Conservation (phyloP, 2,797 vertebrate species). For the Telmatherina bonti region DNA sequence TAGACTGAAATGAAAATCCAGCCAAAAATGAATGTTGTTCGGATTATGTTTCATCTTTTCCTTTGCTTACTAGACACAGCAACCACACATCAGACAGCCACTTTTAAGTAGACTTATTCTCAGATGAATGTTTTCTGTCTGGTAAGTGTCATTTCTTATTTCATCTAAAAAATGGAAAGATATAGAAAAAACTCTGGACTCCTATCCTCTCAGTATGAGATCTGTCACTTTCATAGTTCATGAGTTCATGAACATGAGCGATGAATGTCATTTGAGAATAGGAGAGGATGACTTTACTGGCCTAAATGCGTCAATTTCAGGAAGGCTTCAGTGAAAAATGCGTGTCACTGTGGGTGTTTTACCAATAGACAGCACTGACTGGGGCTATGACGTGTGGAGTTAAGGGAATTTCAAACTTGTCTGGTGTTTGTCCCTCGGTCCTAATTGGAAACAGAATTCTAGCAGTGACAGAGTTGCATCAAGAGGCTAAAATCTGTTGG, state of each 20-base stretch:
- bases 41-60: neutral
- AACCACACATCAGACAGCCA: neutral
- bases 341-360: neutral
- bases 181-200: slow-evolving; percentile 5
- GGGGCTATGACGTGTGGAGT: neutral
- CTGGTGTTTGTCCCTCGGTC: neutral
- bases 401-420: neutral
- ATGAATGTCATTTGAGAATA: neutral
- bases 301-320: neutral
- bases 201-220: neutral
- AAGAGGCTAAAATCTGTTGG: neutral
- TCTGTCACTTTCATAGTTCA: neutral
- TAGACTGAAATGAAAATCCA: neutral
- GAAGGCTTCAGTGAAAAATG: slow-evolving; percentile 3
- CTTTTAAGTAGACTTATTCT: slow-evolving; percentile 8
- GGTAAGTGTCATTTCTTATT: slow-evolving; percentile 27
- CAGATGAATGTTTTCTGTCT: slow-evolving; percentile 8
- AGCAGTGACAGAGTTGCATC: neutral
- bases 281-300: neutral
- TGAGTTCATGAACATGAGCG: neutral
- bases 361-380: neutral
- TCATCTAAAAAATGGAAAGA: slow-evolving; percentile 2
- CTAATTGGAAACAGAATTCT: slow-evolving; percentile 35
- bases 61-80: neutral
- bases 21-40: neutral